phyloP scores from a whole-genome alignment of 1,140 invertebrate genomes.

The Hermetia illucens region DNA sequence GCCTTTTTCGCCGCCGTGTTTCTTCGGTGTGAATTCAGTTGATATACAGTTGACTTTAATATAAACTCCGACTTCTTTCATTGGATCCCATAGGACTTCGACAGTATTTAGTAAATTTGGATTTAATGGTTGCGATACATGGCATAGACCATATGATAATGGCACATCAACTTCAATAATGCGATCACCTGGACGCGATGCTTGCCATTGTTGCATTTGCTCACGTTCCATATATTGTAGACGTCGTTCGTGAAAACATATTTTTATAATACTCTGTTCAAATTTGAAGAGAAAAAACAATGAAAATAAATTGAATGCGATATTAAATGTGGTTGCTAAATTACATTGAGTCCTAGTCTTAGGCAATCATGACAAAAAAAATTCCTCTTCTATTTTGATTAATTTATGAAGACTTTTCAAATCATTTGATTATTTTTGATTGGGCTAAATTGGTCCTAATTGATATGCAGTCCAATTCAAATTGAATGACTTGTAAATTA shows the following conservation, averaged over 20 bases:
- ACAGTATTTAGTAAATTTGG: conserved; percentile 60
- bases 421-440: too few species aligned
- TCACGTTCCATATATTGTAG: conserved; percentile 90
- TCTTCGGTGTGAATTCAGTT: conserved; percentile 95
- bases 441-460: too few species aligned
- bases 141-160: conserved; percentile 78
- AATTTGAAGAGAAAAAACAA: conserved; percentile 29
- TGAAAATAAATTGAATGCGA: conserved; percentile 5
- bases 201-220: conserved; percentile 83
- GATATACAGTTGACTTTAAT: conserved; percentile 94
- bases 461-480: too few species aligned
- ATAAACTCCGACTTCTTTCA: conserved; percentile 88
- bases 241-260: conserved; percentile 92
- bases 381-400: too few species aligned
- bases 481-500: too few species aligned
- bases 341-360: too few species aligned
- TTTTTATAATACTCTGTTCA: conserved; percentile 65
- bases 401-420: too few species aligned
- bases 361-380: too few species aligned
- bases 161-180: conserved; percentile 90
- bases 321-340: too few species aligned
- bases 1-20: conserved; percentile 95
- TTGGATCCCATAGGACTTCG: conserved; percentile 90
- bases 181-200: conserved; percentile 71
- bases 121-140: conserved; percentile 57